phyloP scores from a whole-genome alignment of 2,797 vertebrate species.

The Thamnophis elegans region DNA sequence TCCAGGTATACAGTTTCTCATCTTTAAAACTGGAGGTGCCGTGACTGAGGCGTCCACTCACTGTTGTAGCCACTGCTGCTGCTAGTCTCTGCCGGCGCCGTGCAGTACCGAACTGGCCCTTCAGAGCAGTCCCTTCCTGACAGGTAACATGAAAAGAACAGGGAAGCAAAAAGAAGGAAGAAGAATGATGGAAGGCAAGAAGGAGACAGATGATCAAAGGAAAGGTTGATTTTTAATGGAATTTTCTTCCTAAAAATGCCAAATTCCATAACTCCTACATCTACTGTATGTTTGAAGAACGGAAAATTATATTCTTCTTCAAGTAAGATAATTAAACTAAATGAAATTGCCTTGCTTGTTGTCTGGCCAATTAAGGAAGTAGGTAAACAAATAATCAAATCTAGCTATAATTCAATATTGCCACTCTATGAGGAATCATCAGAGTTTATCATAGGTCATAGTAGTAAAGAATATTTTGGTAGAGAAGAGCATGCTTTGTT shows the following conservation, averaged over 20 bases:
- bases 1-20: slow-evolving; percentile 43
- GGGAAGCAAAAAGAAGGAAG: slow-evolving; percentile 63
- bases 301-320: not conserved
- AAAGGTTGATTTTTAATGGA: slow-evolving; percentile 66
- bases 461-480: slow-evolving; percentile 13
- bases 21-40: slow-evolving; percentile 57
- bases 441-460: slow-evolving; percentile 22
- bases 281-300: not conserved
- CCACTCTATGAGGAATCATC: not conserved
- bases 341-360: not conserved
- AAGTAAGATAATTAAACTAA: not conserved
- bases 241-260: slow-evolving; percentile 45
- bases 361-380: not conserved
- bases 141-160: slow-evolving; percentile 73
- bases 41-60: slow-evolving; percentile 75
- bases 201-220: slow-evolving; percentile 67
- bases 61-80: slow-evolving; percentile 80
- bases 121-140: slow-evolving; percentile 80
- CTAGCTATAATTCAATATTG: not conserved
- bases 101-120: slow-evolving; percentile 75
- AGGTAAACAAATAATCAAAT: not conserved
- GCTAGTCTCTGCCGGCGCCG: slow-evolving; percentile 80
- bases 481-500: slow-evolving; percentile 34
- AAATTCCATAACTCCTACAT: not conserved
- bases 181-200: slow-evolving; percentile 56